Conservation (phyloP, 2,113 vertebrate species). For the Corythaixoides concolor region DNA sequence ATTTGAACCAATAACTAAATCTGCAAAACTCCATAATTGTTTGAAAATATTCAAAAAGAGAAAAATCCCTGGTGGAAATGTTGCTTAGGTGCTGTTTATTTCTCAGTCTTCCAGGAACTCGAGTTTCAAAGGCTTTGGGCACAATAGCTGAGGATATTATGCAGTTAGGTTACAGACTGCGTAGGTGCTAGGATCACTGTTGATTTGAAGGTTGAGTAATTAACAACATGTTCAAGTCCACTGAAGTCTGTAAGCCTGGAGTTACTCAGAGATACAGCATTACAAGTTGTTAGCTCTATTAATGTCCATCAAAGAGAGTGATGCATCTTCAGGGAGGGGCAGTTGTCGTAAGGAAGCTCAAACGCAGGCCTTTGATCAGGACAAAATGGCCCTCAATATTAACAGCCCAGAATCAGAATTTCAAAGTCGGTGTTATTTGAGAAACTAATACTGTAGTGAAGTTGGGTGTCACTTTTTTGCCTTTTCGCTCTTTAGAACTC, state of each 20-base stretch:
- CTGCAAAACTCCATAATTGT: not conserved
- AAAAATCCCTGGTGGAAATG: not conserved
- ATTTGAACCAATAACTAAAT: not conserved
- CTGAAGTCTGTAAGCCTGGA: not conserved
- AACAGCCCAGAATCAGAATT: not conserved
- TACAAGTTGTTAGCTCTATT: not conserved
- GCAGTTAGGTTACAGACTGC: not conserved
- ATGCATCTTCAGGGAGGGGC: not conserved
- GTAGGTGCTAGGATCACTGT: not conserved
- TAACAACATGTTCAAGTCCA: not conserved
- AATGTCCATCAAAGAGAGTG: not conserved
- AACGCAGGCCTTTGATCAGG: not conserved
- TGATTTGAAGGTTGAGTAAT: not conserved
- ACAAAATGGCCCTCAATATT: not conserved
- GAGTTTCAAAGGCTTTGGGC: not conserved
- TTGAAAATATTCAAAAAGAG: not conserved
- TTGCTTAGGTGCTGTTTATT: not conserved
- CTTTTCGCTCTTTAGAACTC: not conserved
- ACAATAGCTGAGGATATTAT: not conserved
- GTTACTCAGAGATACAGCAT: not conserved
- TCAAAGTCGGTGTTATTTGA: not conserved
- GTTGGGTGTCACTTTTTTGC: not conserved
- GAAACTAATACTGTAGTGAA: not conserved
- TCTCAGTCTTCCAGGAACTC: not conserved
- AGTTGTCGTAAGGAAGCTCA: not conserved